A percentile compares a stretch with the other conserved stretches of the same genome.
Evolutionary conservation across 2,797 vertebrate species (phyloP).

Genomic region (Florisuga fusca): DNA sequence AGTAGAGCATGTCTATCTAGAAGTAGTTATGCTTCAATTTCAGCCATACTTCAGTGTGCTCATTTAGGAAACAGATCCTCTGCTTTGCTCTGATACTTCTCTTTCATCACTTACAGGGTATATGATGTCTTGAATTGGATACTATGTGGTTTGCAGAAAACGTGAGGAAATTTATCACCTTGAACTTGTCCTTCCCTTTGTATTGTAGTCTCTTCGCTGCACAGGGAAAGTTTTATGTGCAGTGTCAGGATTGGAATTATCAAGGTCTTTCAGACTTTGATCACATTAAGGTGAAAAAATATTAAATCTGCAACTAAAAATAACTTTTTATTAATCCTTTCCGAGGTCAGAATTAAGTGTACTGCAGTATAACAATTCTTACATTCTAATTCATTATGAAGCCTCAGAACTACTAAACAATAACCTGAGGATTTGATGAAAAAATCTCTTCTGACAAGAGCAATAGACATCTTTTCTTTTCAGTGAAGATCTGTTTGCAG

Average conservation of each 20-base stretch:
- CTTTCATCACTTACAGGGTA: not conserved
- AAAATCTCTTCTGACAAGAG: not conserved
- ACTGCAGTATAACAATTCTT: not conserved
- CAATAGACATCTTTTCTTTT: not conserved
- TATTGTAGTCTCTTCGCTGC: not conserved
- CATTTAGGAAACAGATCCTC: not conserved
- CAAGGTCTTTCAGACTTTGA: not conserved
- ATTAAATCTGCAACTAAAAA: constrained; percentile 23
- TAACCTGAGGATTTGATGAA: constrained; percentile 9
- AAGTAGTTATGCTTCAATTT: not conserved
- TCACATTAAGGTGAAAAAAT: constrained; percentile 35
- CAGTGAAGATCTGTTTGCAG: not conserved
- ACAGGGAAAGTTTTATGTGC: not conserved
- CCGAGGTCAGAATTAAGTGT: constrained; percentile 17
- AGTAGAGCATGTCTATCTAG: not conserved
- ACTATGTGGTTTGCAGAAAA: not conserved
- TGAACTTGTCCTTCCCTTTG: not conserved
- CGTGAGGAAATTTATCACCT: not conserved
- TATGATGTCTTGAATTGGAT: not conserved
- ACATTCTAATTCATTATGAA: not conserved
- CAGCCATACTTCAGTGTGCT: not conserved
- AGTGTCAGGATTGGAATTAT: not conserved
- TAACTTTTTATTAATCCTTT: not conserved
- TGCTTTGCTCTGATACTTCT: not conserved
- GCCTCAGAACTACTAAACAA: not conserved